phyloP scores from a whole-genome alignment of 2,113 vertebrate species.

The Dromaius novaehollandiae region DNA sequence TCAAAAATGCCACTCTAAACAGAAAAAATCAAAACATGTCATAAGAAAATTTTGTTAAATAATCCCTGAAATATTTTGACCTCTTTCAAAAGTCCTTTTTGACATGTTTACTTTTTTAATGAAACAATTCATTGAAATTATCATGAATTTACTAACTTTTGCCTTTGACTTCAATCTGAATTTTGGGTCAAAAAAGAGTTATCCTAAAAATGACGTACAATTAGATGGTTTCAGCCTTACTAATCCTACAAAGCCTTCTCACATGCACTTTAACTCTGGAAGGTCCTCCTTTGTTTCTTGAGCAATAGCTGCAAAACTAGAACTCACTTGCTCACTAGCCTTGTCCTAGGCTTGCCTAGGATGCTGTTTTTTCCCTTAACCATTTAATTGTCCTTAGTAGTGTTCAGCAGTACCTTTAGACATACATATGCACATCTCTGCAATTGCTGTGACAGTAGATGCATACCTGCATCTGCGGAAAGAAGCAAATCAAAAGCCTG shows the following conservation, averaged over 20 bases:
- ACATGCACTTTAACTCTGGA: background rate
- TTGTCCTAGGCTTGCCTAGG: background rate
- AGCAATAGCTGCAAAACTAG: background rate
- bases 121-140: background rate
- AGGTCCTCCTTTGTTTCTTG: background rate
- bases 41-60: background rate
- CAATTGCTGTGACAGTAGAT: background rate
- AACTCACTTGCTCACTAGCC: background rate
- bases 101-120: background rate
- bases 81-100: background rate
- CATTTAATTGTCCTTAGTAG: background rate
- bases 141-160: background rate
- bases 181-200: background rate
- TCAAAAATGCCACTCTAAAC: background rate
- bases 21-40: background rate
- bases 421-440: background rate
- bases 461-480: background rate
- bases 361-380: background rate
- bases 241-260: background rate
- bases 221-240: background rate
- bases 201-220: background rate
- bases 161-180: background rate
- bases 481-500: background rate
- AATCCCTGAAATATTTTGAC: background rate
- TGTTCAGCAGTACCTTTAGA: background rate